These are phyloP conservation scores for Troglohyphantes excavatus DNA, from an alignment of 2,888 invertebrate species.

Conservation along the genomic window DNA sequence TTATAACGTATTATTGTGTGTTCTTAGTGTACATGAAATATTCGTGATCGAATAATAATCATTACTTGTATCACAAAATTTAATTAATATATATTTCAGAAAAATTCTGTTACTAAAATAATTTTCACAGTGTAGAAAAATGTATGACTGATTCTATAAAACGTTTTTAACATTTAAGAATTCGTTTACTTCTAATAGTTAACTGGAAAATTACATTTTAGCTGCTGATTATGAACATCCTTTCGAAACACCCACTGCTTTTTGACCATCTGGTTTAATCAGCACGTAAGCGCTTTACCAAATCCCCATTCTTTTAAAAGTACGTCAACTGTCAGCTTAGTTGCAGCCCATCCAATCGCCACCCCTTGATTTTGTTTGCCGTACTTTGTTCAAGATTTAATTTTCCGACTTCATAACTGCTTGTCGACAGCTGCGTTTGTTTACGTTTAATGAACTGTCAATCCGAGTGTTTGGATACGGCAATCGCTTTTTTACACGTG, in stretches of 20 bases:
- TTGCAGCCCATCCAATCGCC: neutral
- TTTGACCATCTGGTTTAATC: neutral
- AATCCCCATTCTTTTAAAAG: neutral
- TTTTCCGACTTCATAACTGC: neutral
- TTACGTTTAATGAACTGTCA: conserved; percentile 28
- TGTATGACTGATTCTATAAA: no score
- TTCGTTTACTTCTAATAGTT: no score
- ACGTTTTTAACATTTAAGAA: no score
- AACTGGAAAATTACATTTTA: no score
- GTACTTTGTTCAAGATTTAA: neutral
- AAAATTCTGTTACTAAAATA: no score
- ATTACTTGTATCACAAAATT: no score
- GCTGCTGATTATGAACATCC: no score
- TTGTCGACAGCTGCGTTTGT: neutral
- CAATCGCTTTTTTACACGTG: neutral
- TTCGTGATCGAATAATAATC: no score
- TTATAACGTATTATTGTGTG: no score
- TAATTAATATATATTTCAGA: no score
- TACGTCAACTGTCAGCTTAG: neutral
- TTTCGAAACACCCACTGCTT: neutral
- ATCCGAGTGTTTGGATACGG: neutral
- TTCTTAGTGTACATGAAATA: no score
- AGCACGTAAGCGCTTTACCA: neutral
- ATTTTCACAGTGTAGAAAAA: no score
- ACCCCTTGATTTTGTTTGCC: neutral